Base-by-base conservation (phyloP, 1,140 invertebrate species). In the Formica exsecta region DNA sequence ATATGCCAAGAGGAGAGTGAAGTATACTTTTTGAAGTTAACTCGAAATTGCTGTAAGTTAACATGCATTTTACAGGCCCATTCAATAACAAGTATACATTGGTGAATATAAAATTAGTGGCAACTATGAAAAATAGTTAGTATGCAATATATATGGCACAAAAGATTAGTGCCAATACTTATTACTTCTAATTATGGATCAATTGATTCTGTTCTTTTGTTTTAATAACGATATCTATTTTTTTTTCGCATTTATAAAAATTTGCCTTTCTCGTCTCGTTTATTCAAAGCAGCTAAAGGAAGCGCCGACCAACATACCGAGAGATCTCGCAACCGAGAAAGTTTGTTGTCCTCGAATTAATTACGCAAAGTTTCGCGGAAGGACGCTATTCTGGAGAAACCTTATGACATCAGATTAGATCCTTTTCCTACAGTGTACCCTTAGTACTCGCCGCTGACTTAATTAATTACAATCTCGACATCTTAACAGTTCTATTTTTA, bases 321-420 rank as follows among this genome's bases (percentile, higher is more conserved):
- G 13, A 73, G 68, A 73, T 61, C 36, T 83, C 68, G 54, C 25
- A 73, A 83, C 29, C 38, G 38, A 73, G 66, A 61, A 83, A 83
- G 68, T 74, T 73, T 61, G 11, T 71, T 62, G 68, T 61, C 25
- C 54, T 38, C 77, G 68, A 86, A 86, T 86, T 86, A 86, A 86
- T 86, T 73, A 83, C 61, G 66, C 85, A 83, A 73, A 86, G 61
- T 64, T 87, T 87, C 86, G 70, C 64, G 48, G 86, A 85, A 87
- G 86, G 81, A 76, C 25, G 38, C 57, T 7, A 41, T 66, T 87
- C 77, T 32, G 57, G 41, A 70, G 68, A 84, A 85, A 84, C 74
- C 85, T 59, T 41, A 25, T 44, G 79, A 86, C 66, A 83, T 86
- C 77, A 29, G 36, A 22, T 66, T 41, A 25, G 64, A 68, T 81